Conservation (phyloP, 1,140 invertebrate species). For the Gerris buenoi region DNA sequence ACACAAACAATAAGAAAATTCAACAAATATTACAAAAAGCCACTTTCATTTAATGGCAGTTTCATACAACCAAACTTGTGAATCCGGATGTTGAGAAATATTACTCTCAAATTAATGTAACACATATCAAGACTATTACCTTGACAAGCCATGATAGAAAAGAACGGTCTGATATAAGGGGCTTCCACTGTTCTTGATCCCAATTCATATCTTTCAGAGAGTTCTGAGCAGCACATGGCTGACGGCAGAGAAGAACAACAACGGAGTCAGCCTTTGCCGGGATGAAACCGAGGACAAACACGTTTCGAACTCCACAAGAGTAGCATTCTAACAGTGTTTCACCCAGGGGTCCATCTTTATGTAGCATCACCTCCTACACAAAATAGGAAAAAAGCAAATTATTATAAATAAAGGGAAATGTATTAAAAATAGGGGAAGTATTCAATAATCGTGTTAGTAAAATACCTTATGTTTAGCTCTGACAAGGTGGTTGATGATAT, state of each 20-base stretch:
- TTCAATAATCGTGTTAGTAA: background rate
- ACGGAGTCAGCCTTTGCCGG: slow-evolving; percentile 98
- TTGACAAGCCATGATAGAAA: slow-evolving; percentile 96
- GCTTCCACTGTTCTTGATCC: slow-evolving; percentile 98
- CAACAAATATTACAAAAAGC: no score
- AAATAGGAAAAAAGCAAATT: background rate
- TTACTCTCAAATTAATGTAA: no score
- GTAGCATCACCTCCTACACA: slow-evolving; percentile 77
- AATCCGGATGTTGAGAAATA: no score
- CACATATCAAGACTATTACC: no score
- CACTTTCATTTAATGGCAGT: no score
- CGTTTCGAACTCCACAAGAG: slow-evolving; percentile 92
- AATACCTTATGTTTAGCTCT: slow-evolving; percentile 81
- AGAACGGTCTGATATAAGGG: slow-evolving; percentile 85
- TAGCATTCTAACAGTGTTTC: slow-evolving; percentile 98
- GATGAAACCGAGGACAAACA: slow-evolving; percentile 97
- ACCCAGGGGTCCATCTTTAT: slow-evolving; percentile 90
- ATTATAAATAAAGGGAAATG: background rate
- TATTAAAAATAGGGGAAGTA: background rate
- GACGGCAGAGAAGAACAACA: slow-evolving; percentile 91
- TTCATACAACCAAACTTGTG: no score
- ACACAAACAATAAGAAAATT: no score
- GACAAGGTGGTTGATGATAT: slow-evolving; percentile 97
- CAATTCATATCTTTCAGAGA: slow-evolving; percentile 97
- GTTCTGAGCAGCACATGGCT: slow-evolving; percentile 93